A percentile compares a stretch with the other conserved stretches of the same genome.
These are phyloP conservation scores for Heliangelus exortis DNA, from an alignment of 2,797 vertebrate genomes.

Conservation along the genomic window DNA sequence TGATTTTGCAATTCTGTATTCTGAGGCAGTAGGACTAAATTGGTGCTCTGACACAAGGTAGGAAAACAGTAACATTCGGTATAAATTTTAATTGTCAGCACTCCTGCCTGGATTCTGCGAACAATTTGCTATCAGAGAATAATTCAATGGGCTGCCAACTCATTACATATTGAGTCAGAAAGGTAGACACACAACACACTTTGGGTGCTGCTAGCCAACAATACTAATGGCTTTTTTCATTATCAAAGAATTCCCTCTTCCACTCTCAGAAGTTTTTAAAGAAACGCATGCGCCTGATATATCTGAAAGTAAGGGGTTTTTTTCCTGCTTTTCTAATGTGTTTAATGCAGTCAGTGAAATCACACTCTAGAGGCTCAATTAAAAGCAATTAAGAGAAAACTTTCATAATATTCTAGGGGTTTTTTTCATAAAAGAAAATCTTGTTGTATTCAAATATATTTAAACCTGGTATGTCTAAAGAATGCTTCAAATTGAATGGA, in stretches of 20 bases:
- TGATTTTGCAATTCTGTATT: not conserved
- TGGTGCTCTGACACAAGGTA: slow-evolving; percentile 1
- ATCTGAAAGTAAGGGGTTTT: slow-evolving; percentile 15
- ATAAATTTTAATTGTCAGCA: slow-evolving; percentile 54
- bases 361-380: not conserved
- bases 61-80: not conserved
- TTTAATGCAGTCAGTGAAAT: slow-evolving; percentile 36
- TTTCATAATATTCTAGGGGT: too few species aligned
- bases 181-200: slow-evolving; percentile 43
- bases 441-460: not conserved
- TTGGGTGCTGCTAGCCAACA: slow-evolving; percentile 53
- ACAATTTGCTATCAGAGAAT: slow-evolving; percentile 38
- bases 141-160: slow-evolving; percentile 54
- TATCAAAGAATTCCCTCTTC: slow-evolving; percentile 68
- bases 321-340: not conserved
- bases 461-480: not conserved
- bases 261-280: slow-evolving; percentile 52
- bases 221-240: slow-evolving; percentile 65
- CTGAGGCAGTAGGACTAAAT: not conserved
- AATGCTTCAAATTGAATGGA: not conserved
- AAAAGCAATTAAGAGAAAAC: not conserved
- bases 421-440: not conserved
- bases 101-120: slow-evolving; percentile 26
- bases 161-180: slow-evolving; percentile 57
- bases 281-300: slow-evolving; percentile 37